Percentiles rank a stretch among this genome's conserved stretches.
phyloP scores from a whole-genome alignment of 2,113 vertebrate genomes.

The Takifugu flavidus region DNA sequence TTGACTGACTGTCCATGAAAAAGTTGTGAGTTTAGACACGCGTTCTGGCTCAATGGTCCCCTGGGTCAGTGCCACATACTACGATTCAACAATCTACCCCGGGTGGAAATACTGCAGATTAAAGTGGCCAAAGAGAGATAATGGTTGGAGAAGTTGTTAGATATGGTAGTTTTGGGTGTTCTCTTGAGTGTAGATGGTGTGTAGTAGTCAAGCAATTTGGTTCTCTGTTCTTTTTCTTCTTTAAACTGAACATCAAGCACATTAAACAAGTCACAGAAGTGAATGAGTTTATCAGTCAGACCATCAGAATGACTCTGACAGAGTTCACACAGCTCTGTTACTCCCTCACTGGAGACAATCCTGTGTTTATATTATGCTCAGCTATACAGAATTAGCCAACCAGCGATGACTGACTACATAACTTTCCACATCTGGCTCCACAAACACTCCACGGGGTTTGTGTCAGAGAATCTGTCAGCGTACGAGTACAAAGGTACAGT shows the following conservation, averaged over 20 bases:
- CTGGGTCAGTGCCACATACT: background rate
- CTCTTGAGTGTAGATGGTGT: slow-evolving; percentile 12
- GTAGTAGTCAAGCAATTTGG: slow-evolving; percentile 8
- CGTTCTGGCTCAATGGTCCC: background rate
- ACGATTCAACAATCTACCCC: background rate
- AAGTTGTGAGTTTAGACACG: background rate
- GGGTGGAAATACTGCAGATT: background rate
- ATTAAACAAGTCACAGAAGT: background rate
- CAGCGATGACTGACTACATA: slow-evolving; percentile 31
- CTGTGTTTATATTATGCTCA: slow-evolving; percentile 34
- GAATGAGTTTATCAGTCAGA: slow-evolving; percentile 4
- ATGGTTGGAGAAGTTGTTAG: slow-evolving; percentile 2
- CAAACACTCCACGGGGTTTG: slow-evolving; percentile 19
- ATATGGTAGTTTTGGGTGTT: background rate
- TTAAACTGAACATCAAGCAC: background rate
- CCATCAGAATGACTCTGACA: slow-evolving; percentile 8
- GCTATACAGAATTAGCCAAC: slow-evolving; percentile 9
- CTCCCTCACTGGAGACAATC: slow-evolving; percentile 3
- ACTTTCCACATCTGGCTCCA: slow-evolving; percentile 56
- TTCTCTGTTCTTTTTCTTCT: background rate
- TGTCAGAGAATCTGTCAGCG: slow-evolving; percentile 17
- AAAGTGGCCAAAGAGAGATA: background rate
- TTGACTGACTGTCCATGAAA: background rate
- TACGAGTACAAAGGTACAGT: slow-evolving; percentile 5
- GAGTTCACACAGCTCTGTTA: slow-evolving; percentile 1